These are phyloP conservation scores for Zhuqinia jingwanae DNA, from an alignment of 2,888 invertebrate genomes.

Conservation along the genomic window DNA sequence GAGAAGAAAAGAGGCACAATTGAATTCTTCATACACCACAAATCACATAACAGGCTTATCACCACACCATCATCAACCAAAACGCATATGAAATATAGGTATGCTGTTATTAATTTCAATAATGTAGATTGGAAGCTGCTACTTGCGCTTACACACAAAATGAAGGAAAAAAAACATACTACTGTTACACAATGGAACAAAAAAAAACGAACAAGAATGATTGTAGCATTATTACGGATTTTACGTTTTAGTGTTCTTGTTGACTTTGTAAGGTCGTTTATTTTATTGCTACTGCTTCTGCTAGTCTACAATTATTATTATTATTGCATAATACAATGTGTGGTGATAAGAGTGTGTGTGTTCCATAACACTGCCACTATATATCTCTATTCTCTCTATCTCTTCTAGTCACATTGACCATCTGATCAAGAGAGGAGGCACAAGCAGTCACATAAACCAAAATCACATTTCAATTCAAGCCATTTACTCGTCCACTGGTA, in stretches of 20 bases:
- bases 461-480: too few relatives aligned
- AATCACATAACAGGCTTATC: conserved; percentile 37
- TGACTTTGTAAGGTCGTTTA: conserved; percentile 60
- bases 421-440: too few relatives aligned
- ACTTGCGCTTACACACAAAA: too few relatives aligned
- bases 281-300: conserved; percentile 21
- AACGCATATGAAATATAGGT: not conserved
- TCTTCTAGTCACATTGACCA: too few relatives aligned
- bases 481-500: too few relatives aligned
- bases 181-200: not conserved
- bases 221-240: not conserved
- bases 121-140: conserved; percentile 1
- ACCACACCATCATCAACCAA: not conserved
- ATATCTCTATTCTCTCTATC: too few relatives aligned
- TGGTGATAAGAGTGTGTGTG: too few relatives aligned
- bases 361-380: too few relatives aligned
- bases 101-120: conserved; percentile 23
- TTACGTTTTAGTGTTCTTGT: conserved; percentile 33
- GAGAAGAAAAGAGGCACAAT: not conserved
- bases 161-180: too few relatives aligned
- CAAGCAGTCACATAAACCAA: too few relatives aligned
- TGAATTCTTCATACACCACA: conserved; percentile 11
- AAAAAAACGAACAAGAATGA: not conserved
- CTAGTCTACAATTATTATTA: not conserved
- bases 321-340: too few relatives aligned